Percentiles rank a stretch among this genome's conserved stretches.
Conservation (phyloP, 2,888 invertebrate genomes). For the Lacanobia oleracea region DNA sequence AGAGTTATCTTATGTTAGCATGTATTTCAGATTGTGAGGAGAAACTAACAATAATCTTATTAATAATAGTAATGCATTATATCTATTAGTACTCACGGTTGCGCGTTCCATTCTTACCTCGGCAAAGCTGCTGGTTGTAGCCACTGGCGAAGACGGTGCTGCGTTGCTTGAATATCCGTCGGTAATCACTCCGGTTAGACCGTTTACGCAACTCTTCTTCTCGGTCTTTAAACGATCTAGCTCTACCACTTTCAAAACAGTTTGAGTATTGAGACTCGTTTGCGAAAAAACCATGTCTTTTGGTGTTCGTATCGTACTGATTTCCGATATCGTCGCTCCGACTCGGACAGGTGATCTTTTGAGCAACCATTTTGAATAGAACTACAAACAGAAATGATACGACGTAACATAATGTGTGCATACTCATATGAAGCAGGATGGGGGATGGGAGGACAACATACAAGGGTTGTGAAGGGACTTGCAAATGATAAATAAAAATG, state of each 20-base stretch:
- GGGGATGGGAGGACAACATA: slow-evolving; percentile 55
- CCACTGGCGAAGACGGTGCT: slow-evolving; percentile 74
- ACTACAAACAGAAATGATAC: slow-evolving; percentile 91
- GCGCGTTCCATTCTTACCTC: slow-evolving; percentile 83
- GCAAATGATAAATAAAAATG: slow-evolving; percentile 62
- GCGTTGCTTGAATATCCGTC: slow-evolving; percentile 77
- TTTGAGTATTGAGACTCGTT: slow-evolving; percentile 88
- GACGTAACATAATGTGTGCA: slow-evolving; percentile 90
- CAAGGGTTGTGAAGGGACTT: slow-evolving; percentile 49
- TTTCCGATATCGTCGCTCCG: slow-evolving; percentile 89
- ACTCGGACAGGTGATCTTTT: slow-evolving; percentile 89
- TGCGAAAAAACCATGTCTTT: slow-evolving; percentile 90
- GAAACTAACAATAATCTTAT: slow-evolving; percentile 78
- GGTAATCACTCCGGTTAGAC: slow-evolving; percentile 82
- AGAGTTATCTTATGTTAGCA: slow-evolving; percentile 74
- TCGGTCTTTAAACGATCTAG: slow-evolving; percentile 88
- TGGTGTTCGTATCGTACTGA: slow-evolving; percentile 85
- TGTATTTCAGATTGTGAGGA: slow-evolving; percentile 60
- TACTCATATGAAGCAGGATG: slow-evolving; percentile 84
- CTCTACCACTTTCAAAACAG: slow-evolving; percentile 89
- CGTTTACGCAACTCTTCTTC: slow-evolving; percentile 85
- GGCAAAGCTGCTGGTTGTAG: slow-evolving; percentile 84
- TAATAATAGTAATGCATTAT: slow-evolving; percentile 71
- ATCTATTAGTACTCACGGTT: slow-evolving; percentile 82
- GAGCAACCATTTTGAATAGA: slow-evolving; percentile 91